Evolutionary conservation across 2,888 invertebrate genomes (phyloP).

Genomic region (Gibbula magus): DNA sequence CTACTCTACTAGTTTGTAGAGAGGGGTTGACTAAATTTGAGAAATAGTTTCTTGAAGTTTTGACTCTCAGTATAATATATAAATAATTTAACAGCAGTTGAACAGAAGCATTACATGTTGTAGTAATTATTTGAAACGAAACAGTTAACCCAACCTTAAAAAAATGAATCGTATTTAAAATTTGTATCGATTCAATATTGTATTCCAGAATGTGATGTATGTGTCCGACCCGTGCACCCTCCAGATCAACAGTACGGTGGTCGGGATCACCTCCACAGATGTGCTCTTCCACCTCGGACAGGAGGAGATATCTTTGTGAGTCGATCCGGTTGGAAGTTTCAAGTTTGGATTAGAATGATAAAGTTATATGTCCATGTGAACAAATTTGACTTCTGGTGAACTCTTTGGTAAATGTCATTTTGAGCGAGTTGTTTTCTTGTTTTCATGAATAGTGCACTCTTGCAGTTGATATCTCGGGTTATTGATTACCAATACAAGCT

Average conservation of each 20-base stretch:
- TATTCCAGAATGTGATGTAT: conserved; percentile 76
- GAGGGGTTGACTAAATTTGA: too few species aligned
- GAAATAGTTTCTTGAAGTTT: too few species aligned
- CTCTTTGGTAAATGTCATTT: neutral
- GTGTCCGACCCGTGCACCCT: conserved; percentile 89
- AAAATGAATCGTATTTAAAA: neutral
- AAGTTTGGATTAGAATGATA: neutral
- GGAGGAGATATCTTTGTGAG: conserved; percentile 82
- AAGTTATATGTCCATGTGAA: neutral
- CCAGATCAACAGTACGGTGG: conserved; percentile 84
- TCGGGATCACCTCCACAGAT: conserved; percentile 89
- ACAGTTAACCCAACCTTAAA: neutral
- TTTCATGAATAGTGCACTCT: too few species aligned
- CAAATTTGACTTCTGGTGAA: neutral
- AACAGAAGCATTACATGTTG: neutral
- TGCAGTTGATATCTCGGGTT: too few species aligned
- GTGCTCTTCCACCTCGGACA: conserved; percentile 87
- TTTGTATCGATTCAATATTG: neutral
- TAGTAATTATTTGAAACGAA: neutral
- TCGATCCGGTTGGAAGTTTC: neutral
- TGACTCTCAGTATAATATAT: too few species aligned
- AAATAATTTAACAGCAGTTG: too few species aligned
- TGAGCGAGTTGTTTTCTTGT: too few species aligned
- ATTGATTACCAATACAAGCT: too few species aligned
- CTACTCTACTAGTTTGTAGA: too few species aligned